Conservation (phyloP, 2,888 invertebrate genomes). For the Meloe dianella region DNA sequence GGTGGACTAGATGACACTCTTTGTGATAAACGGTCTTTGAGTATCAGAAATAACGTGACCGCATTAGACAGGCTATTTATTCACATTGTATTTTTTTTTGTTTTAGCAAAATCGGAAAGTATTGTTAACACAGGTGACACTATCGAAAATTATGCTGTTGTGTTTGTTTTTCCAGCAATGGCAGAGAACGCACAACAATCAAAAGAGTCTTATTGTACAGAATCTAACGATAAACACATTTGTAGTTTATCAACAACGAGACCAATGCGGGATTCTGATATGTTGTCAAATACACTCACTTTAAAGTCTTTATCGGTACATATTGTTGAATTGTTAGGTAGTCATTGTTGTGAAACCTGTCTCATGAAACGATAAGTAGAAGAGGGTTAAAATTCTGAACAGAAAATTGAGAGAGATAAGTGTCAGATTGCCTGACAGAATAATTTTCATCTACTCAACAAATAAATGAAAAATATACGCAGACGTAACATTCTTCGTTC, state of each 20-base stretch:
- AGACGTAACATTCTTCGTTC: no score
- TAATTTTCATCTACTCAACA: background rate
- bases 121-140: conserved; percentile 33
- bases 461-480: background rate
- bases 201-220: background rate
- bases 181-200: background rate
- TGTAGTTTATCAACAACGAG: background rate
- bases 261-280: background rate
- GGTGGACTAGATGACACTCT: conserved; percentile 28
- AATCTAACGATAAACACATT: background rate
- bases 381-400: background rate
- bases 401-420: background rate
- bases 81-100: conserved; percentile 3
- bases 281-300: conserved; percentile 1
- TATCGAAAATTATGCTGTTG: background rate
- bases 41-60: conserved; percentile 30
- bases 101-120: conserved; percentile 26
- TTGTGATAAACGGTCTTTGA: conserved; percentile 31
- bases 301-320: background rate
- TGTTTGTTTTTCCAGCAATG: background rate
- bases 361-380: background rate
- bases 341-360: conserved; percentile 1
- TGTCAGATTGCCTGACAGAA: background rate
- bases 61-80: conserved; percentile 36
- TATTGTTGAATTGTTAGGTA: conserved; percentile 1